Base-by-base conservation (phyloP, 2,797 vertebrate genomes). In the Propithecus perrieri region DNA sequence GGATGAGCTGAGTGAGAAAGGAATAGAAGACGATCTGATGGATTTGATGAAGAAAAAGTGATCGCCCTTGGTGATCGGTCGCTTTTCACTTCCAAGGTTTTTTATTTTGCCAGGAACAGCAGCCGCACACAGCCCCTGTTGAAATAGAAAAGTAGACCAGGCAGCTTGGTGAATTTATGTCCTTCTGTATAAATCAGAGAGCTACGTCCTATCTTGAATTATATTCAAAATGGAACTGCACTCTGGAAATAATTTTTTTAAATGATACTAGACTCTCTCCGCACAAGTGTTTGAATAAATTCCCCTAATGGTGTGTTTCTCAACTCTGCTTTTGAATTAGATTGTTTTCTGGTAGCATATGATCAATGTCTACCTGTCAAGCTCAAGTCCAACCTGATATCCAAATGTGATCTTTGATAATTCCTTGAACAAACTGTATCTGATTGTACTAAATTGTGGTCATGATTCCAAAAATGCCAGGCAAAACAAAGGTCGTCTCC, bases 1-100 rank as follows among this genome's bases (percentile, higher is more conserved):
- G 98, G 99, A 99, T 93, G 98, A 99, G 75, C 98, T 99, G 96
- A 98, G 87, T 28, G 97, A 96, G 24, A 96, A 86, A 0, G 99
- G 99, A 63, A 74, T 99, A 61, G 99, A 98, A 14, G 97, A 98
- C 9, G 99, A 99, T 67, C 98, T 99, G 67, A 97, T 98, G 98
- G 98, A 98, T 80, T 95, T 99, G 69, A 97, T 98, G 80, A 71
- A 96, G 93, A 38, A 96, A 35, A 98, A 97, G 28, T 98, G 88
- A 81, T 55, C 50, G 2, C 15, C 18, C 3, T 43, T 71, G 24
- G 22, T 33, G 41, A 55, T 15, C 46, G n/a, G 65, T 78, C 65
- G 22, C 59, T 20, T 85, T 80, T 71, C 38, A 87, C 48, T 48
- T 61, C 57, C 38, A 26, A 4, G 18, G 0, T 22, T 30, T 65